Conservation (phyloP, 2,797 vertebrate genomes). For the Sebastes vulpes region DNA sequence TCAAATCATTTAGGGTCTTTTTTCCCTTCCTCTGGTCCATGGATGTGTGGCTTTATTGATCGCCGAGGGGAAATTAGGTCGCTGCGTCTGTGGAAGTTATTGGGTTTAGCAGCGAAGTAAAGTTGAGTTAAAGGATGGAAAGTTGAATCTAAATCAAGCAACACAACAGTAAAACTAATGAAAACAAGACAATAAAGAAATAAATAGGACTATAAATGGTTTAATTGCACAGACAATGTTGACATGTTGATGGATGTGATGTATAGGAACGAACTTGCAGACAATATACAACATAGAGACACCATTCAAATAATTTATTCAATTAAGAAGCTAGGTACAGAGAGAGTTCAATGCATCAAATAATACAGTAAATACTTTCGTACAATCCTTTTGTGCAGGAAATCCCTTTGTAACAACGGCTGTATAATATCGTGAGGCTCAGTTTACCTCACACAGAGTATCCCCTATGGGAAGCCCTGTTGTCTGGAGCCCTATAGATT, state of each 20-base stretch:
- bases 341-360: background rate
- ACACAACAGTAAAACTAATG: constrained; percentile 6
- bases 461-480: constrained; percentile 58
- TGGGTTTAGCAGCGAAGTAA: background rate
- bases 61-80: constrained; percentile 30
- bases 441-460: constrained; percentile 52
- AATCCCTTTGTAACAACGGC: constrained; percentile 24
- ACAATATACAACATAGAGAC: background rate
- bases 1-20: constrained; percentile 20
- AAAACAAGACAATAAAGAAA: constrained; percentile 4
- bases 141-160: constrained; percentile 6
- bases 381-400: background rate
- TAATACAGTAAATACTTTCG: constrained; percentile 1
- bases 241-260: background rate
- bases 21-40: background rate
- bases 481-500: constrained; percentile 70
- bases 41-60: constrained; percentile 44
- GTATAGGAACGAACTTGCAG: background rate
- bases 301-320: background rate
- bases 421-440: constrained; percentile 28
- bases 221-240: background rate
- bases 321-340: background rate
- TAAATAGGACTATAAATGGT: background rate
- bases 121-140: background rate
- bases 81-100: constrained; percentile 31